phyloP scores from a whole-genome alignment of 2,113 vertebrate species.

The Lepisosteus osseus region DNA sequence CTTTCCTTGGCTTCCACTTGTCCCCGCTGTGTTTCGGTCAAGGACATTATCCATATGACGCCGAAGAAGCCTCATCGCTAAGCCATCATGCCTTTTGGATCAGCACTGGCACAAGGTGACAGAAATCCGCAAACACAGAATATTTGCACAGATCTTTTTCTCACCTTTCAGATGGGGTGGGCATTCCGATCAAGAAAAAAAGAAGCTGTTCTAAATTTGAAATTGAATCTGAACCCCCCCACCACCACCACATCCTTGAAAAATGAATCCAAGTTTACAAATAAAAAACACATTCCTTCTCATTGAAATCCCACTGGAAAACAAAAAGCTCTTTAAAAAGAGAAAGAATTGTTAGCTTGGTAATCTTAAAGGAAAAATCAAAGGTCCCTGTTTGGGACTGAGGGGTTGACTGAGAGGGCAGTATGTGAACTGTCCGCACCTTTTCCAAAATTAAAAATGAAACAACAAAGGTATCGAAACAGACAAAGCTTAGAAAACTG shows the following conservation, averaged over 20 bases:
- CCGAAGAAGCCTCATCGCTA: background rate
- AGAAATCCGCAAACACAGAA: slow-evolving; percentile 22
- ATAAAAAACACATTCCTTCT: slow-evolving; percentile 54
- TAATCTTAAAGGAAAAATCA: too few relatives aligned
- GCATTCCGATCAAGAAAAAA: slow-evolving; percentile 42
- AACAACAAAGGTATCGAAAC: too few relatives aligned
- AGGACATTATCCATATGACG: background rate
- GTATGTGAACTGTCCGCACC: too few relatives aligned
- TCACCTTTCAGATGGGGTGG: too few relatives aligned
- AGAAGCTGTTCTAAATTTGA: slow-evolving; percentile 40
- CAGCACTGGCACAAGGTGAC: slow-evolving; percentile 16
- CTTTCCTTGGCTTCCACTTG: slow-evolving; percentile 12
- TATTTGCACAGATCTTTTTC: too few relatives aligned
- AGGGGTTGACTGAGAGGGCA: too few relatives aligned
- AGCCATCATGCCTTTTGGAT: background rate
- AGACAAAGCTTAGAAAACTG: too few relatives aligned
- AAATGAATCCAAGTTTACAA: slow-evolving; percentile 48
- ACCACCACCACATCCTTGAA: slow-evolving; percentile 28
- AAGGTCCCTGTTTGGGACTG: too few relatives aligned
- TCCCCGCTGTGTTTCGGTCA: slow-evolving; percentile 19
- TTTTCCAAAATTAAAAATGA: too few relatives aligned
- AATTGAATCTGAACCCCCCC: slow-evolving; percentile 41
- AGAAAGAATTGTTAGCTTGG: too few relatives aligned
- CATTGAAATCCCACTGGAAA: slow-evolving; percentile 29
- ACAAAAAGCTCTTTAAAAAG: too few relatives aligned